These are phyloP conservation scores for Melanotaenia pygmaea DNA, from an alignment of 2,797 vertebrate genomes.

Conservation along the genomic window DNA sequence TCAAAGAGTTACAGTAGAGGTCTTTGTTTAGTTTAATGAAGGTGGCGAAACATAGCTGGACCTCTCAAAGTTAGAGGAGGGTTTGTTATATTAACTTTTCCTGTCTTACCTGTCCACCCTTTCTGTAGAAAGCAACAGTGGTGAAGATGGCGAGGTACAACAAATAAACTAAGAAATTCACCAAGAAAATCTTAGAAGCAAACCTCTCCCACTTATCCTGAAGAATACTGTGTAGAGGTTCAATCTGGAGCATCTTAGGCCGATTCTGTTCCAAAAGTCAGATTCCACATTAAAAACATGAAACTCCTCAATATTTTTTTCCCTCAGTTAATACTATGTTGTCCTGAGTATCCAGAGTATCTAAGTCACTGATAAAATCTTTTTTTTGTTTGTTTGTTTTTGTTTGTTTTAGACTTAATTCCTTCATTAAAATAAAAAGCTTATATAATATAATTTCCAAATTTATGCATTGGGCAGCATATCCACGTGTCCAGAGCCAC, in stretches of 20 bases:
- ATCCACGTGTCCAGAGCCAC: neutral
- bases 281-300: neutral
- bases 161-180: slow-evolving; percentile 88
- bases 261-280: slow-evolving; percentile 82
- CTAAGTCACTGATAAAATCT: no score
- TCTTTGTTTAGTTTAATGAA: neutral
- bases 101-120: slow-evolving; percentile 77
- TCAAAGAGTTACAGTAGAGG: neutral
- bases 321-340: neutral
- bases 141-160: slow-evolving; percentile 89
- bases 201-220: slow-evolving; percentile 91
- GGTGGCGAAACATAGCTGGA: neutral
- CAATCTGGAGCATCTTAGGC: slow-evolving; percentile 91
- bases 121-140: slow-evolving; percentile 83
- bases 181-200: slow-evolving; percentile 87
- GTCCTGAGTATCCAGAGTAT: no score
- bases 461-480: neutral
- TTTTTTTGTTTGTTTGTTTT: no score
- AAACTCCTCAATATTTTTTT: no score
- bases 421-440: no score
- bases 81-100: neutral
- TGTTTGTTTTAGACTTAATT: no score
- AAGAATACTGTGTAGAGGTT: slow-evolving; percentile 88
- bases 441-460: no score
- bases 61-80: neutral